Percentiles rank a stretch among this genome's conserved stretches.
phyloP scores from a whole-genome alignment of 2,113 vertebrate genomes.

The Polyodon spathula region DNA sequence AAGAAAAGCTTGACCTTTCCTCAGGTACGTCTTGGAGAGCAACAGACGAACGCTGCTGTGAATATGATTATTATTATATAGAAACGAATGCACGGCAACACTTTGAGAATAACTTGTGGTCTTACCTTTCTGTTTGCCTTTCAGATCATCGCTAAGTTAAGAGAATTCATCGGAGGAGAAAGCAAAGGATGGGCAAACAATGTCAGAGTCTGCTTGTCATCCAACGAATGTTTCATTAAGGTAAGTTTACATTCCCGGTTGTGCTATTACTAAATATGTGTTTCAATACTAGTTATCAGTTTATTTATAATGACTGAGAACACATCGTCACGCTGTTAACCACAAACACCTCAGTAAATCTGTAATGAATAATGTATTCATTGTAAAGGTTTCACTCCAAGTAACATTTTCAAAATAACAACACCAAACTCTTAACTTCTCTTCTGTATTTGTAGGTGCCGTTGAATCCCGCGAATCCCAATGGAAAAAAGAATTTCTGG shows the following conservation, averaged over 20 bases:
- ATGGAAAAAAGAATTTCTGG: slow-evolving; percentile 48
- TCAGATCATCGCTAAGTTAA: slow-evolving; percentile 43
- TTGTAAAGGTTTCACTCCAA: not conserved
- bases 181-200: slow-evolving; percentile 36
- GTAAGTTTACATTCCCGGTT: too few species aligned
- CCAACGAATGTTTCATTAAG: slow-evolving; percentile 47
- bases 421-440: too few species aligned
- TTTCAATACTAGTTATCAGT: too few species aligned
- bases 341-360: not conserved
- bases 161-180: slow-evolving; percentile 26
- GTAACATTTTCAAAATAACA: not conserved
- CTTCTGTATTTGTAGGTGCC: slow-evolving; percentile 35
- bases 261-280: too few species aligned
- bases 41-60: too few species aligned
- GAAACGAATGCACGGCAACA: not conserved
- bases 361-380: not conserved
- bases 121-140: slow-evolving; percentile 8
- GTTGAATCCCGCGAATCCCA: slow-evolving; percentile 21
- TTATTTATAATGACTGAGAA: not conserved
- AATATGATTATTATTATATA: not conserved
- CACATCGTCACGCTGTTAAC: not conserved
- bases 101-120: too few species aligned
- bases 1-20: slow-evolving; percentile 60
- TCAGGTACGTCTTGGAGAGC: slow-evolving; percentile 43
- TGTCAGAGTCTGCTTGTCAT: slow-evolving; percentile 47